Evolutionary conservation across 2,888 invertebrate species (phyloP).

Genomic region (Cantharis flavilabris): DNA sequence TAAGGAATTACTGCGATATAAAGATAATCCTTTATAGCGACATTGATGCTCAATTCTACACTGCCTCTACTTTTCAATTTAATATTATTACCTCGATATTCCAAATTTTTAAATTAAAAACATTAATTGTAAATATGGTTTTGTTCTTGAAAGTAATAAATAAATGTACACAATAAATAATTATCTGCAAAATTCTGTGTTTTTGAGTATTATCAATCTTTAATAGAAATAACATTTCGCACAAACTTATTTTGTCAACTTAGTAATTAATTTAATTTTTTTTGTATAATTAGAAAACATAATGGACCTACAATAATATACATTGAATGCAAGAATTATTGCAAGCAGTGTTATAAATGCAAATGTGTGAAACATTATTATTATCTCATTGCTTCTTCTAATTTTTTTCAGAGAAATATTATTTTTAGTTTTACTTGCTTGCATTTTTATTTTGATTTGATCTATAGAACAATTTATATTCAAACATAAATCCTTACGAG

Average conservation of each 20-base stretch:
- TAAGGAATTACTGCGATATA: conserved; percentile 27
- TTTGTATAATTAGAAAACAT: conserved; percentile 1
- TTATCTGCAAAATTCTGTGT: background rate
- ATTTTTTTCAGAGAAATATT: conserved; percentile 3
- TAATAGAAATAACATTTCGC: background rate
- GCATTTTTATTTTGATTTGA: background rate
- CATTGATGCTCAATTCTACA: background rate
- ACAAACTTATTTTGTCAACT: background rate
- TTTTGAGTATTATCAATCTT: background rate
- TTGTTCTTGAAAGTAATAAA: background rate
- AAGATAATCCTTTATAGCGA: conserved; percentile 12
- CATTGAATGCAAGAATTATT: conserved; percentile 6
- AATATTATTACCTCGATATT: background rate
- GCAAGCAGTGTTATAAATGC: conserved; percentile 8
- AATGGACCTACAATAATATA: conserved; percentile 14
- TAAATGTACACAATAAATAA: background rate
- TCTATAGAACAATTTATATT: background rate
- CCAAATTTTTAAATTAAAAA: background rate
- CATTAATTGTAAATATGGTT: background rate
- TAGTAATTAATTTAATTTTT: background rate
- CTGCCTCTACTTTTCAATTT: background rate
- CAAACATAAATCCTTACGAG: background rate
- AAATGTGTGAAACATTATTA: background rate
- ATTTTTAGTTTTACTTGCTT: background rate
- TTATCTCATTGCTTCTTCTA: conserved; percentile 1